A percentile compares a stretch with the other conserved stretches of the same genome.
Evolutionary conservation across 2,113 vertebrate species (phyloP).

Genomic region (Dolichotis patagonum): DNA sequence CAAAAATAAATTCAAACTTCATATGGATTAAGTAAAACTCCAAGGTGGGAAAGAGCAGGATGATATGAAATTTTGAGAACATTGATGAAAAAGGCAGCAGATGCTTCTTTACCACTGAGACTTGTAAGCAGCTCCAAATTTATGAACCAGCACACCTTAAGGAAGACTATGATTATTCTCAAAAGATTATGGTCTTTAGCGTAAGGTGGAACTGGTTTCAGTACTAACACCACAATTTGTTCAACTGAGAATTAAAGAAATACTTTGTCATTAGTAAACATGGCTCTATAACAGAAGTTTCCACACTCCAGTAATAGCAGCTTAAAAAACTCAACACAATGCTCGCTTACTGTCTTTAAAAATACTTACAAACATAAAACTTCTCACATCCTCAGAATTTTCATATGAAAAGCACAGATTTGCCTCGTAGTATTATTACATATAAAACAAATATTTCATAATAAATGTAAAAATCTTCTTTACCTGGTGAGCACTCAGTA

Average conservation of each 20-base stretch:
- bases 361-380: neutral
- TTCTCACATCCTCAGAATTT: neutral
- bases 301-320: neutral
- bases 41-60: neutral
- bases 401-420: neutral
- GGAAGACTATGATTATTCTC: neutral
- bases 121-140: neutral
- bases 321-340: neutral
- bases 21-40: neutral
- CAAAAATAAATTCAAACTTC: neutral
- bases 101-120: neutral
- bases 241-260: neutral
- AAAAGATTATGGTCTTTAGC: neutral
- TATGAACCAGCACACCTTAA: neutral
- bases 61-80: neutral
- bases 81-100: neutral
- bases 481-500: neutral
- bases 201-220: neutral
- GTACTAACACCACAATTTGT: neutral
- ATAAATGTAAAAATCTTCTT: conserved; percentile 7
- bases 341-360: neutral
- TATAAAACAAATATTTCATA: conserved; percentile 4
- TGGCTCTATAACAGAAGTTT: neutral
- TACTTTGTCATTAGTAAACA: neutral
- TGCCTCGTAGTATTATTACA: neutral